Percentiles rank a stretch among this genome's conserved stretches.
Evolutionary conservation across 2,888 invertebrate genomes (phyloP).

Genomic region (Cacoxenus indagator): DNA sequence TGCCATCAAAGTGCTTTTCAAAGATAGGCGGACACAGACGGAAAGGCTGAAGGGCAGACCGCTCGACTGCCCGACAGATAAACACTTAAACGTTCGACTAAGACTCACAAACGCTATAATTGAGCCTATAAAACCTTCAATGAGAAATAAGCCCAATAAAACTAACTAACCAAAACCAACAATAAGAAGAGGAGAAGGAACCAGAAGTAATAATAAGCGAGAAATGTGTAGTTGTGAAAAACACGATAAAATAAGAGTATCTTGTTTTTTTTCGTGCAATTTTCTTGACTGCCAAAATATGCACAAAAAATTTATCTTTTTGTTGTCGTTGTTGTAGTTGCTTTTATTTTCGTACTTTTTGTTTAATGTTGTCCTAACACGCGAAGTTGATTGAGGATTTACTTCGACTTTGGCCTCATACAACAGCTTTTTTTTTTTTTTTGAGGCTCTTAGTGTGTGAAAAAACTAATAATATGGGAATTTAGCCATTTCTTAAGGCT

Average conservation of each 20-base stretch:
- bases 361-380: slow-evolving; percentile 54
- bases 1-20: background rate
- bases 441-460: slow-evolving; percentile 53
- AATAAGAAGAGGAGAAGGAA: background rate
- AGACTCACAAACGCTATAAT: slow-evolving; percentile 9
- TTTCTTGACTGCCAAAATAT: slow-evolving; percentile 8
- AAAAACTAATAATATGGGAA: slow-evolving; percentile 62
- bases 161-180: background rate
- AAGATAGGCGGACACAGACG: background rate
- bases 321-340: slow-evolving; percentile 9
- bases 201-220: slow-evolving; percentile 8
- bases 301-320: background rate
- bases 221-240: slow-evolving; percentile 13
- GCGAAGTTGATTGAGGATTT: slow-evolving; percentile 36
- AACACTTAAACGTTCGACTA: background rate
- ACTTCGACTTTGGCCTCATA: slow-evolving; percentile 27
- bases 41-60: background rate
- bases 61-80: too few species aligned
- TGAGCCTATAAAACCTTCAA: slow-evolving; percentile 14
- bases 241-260: background rate
- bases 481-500: slow-evolving; percentile 54
- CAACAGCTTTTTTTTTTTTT: slow-evolving; percentile 18
- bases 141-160: slow-evolving; percentile 11
- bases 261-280: background rate
- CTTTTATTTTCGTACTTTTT: slow-evolving; percentile 23